Evolutionary conservation across 37 sponge, comb jelly and placozoan genomes (phyloP), one percentile per base, ranked within the genome.

Genomic region (Beroe forskalii): DNA sequence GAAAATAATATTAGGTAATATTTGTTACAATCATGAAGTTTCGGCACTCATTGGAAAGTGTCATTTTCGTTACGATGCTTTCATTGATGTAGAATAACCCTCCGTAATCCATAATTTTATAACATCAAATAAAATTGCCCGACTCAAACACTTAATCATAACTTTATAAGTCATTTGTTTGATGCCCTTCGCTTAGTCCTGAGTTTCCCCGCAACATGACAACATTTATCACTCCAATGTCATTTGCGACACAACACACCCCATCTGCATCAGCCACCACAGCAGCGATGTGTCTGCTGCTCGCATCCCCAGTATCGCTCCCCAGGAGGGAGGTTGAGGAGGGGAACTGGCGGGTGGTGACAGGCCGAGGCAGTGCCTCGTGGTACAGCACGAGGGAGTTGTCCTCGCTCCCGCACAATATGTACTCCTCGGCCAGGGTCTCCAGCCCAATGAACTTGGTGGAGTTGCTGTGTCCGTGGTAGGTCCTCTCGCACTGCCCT

Each of bases 371-470:
- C 37, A 69, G 72, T 2, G 72, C 72, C 32, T 69, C 72, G 72
- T 69, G 72, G 72, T 69, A 69, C 17, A 69, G 4, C 27, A 32
- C 17, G 72, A 69, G 1, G 35, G 72, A 69, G 39, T 69, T 69
- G 39, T 69, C 32, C 32, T 69, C 72, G 17, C 72, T 69, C 35
- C 72, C 72, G 19, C 72, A 69, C 8, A 69, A 3, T 3, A 69
- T 69, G 38, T 69, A 33, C 39, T 69, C 72, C 19, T 33, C 72
- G 55, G 12, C 55, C 2, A 69, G 28, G 0, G 40, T 24, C 4
- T 80, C 86, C 48, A 80, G 55, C 3, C 86, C 86, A 4, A 80
- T 80, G 55, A 80, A 80, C n/a, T 80, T 80, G 30, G 9, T 37
- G 30, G 86, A 42, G 86, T 80, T 41, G 0, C 17, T 35, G 86